A percentile compares a stretch with the other conserved stretches of the same genome.
phyloP scores from a whole-genome alignment of 2,888 invertebrate genomes.

The Chouioia cunea region DNA sequence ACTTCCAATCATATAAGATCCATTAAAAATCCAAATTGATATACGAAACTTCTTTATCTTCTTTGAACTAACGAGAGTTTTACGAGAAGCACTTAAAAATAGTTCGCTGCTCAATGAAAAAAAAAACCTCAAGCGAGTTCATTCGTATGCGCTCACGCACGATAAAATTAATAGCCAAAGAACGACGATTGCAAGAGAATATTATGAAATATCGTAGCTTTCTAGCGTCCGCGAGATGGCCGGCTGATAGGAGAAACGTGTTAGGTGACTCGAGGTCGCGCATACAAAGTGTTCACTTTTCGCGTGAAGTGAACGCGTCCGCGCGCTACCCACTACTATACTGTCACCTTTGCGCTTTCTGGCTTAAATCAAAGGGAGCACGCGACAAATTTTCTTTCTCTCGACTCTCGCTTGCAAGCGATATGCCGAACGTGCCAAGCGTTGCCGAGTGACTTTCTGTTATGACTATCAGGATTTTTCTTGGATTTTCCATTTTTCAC shows the following conservation, averaged over 20 bases:
- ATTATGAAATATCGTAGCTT: constrained; percentile 49
- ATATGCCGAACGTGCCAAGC: constrained; percentile 16
- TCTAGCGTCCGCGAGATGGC: constrained; percentile 50
- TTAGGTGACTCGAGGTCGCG: constrained; percentile 53
- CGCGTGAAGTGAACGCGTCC: not conserved
- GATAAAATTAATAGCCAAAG: constrained; percentile 32
- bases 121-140: constrained; percentile 11
- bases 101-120: constrained; percentile 30
- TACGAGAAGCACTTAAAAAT: constrained; percentile 22
- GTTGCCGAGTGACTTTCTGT: not conserved
- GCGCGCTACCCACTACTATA: not conserved
- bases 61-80: constrained; percentile 22
- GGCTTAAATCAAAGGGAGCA: constrained; percentile 37
- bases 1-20: not conserved
- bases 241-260: constrained; percentile 61
- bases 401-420: not conserved
- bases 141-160: constrained; percentile 29
- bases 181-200: constrained; percentile 23
- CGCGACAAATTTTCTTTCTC: constrained; percentile 20
- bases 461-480: no score
- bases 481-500: no score
- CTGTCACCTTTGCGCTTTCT: constrained; percentile 18
- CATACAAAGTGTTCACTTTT: constrained; percentile 56
- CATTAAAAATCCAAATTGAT: constrained; percentile 23
- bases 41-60: constrained; percentile 9